phyloP scores from a whole-genome alignment of 2,797 vertebrate species.

The Anas flavirostris region DNA sequence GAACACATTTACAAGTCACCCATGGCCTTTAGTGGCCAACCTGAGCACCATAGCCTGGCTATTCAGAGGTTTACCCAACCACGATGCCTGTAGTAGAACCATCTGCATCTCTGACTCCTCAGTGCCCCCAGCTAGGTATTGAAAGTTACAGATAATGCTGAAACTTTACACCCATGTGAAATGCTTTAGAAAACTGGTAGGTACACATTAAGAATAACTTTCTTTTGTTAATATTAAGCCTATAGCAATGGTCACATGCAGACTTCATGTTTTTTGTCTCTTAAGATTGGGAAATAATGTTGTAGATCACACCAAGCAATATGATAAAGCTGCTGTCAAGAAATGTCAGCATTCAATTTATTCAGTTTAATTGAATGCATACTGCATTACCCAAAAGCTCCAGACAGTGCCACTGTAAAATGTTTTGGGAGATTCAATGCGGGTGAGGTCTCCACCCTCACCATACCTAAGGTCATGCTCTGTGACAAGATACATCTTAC shows the following conservation, averaged over 20 bases:
- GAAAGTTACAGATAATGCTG: neutral
- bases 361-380: neutral
- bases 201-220: neutral
- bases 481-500: neutral
- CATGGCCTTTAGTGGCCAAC: neutral
- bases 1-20: neutral
- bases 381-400: neutral
- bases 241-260: neutral
- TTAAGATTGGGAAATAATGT: neutral
- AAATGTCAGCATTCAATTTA: neutral
- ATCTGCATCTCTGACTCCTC: neutral
- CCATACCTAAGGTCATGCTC: neutral
- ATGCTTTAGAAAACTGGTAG: neutral
- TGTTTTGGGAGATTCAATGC: accelerated
- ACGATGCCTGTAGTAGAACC: accelerated
- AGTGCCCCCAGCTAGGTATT: neutral
- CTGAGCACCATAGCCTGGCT: neutral
- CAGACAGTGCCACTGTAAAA: neutral
- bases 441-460: neutral
- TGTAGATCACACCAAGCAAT: neutral
- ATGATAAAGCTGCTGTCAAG: neutral
- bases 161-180: neutral
- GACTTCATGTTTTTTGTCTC: neutral
- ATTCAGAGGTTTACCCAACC: neutral
- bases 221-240: neutral